Evolutionary conservation across 2,888 invertebrate genomes (phyloP).

Genomic region (Dexiosoma caninum): DNA sequence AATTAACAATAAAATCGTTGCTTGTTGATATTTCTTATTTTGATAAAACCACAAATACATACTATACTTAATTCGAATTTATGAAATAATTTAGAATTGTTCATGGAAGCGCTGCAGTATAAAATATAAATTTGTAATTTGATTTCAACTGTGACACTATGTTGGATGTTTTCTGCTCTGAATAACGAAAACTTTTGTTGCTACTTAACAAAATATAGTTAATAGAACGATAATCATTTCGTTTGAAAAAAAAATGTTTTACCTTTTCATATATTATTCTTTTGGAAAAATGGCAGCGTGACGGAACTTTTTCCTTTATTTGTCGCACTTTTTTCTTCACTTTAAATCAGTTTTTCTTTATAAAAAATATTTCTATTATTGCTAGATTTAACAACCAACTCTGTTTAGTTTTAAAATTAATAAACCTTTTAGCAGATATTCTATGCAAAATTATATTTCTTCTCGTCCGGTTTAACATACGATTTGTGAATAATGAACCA

Average conservation of each 20-base stretch:
- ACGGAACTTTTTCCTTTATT: not conserved
- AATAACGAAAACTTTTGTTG: not conserved
- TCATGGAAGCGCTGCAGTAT: no score
- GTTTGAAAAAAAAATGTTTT: not conserved
- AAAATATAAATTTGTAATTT: no score
- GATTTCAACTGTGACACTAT: no score
- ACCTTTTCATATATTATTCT: constrained; percentile 31
- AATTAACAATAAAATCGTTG: not conserved
- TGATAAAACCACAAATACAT: not conserved
- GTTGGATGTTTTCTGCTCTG: no score
- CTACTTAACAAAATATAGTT: constrained; percentile 1
- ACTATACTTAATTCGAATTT: not conserved
- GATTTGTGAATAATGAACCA: constrained; percentile 45
- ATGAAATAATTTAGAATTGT: not conserved
- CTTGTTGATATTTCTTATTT: not conserved
- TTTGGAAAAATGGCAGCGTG: constrained; percentile 25
- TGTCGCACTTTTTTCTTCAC: not conserved
- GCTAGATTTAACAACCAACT: not conserved
- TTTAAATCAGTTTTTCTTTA: not conserved
- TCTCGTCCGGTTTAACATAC: constrained; percentile 32
- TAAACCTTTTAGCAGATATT: not conserved
- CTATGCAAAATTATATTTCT: not conserved
- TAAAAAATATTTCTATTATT: not conserved
- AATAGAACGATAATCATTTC: not conserved
- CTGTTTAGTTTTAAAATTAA: not conserved